Percentiles rank a stretch among this genome's conserved stretches.
Conservation (phyloP, 2,888 invertebrate genomes). For the Philaethria dido region DNA sequence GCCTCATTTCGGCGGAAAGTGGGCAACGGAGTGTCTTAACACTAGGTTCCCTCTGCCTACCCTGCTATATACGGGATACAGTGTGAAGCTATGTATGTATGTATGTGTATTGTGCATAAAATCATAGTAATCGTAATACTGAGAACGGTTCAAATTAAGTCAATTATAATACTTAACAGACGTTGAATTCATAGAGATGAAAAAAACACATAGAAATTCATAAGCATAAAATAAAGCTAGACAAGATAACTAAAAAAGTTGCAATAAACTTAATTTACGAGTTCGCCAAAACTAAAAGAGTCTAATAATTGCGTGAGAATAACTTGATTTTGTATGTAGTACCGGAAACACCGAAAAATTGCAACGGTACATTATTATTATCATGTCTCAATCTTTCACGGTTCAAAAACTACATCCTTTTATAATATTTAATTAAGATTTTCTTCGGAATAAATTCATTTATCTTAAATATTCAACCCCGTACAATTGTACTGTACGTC, state of each 20-base stretch:
- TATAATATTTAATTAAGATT: slow-evolving; percentile 23
- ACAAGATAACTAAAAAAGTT: background rate
- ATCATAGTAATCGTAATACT: background rate
- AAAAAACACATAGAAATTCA: background rate
- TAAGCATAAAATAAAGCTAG: slow-evolving; percentile 1
- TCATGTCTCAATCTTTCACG: slow-evolving; percentile 34
- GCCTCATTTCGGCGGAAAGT: too few relatives aligned
- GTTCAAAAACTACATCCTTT: slow-evolving; percentile 32
- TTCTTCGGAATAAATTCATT: slow-evolving; percentile 1
- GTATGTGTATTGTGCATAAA: too few relatives aligned
- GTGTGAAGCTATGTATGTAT: too few relatives aligned
- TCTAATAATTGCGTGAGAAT: slow-evolving; percentile 27
- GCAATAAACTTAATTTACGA: slow-evolving; percentile 19
- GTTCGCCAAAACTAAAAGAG: slow-evolving; percentile 13
- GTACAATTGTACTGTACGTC: background rate
- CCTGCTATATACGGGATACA: too few relatives aligned
- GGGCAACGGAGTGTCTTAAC: too few relatives aligned
- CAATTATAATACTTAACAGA: background rate
- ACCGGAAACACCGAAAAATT: slow-evolving; percentile 30
- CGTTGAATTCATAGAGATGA: background rate
- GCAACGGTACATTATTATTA: slow-evolving; percentile 25
- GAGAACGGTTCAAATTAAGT: background rate
- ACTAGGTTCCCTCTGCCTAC: too few relatives aligned
- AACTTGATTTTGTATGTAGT: slow-evolving; percentile 26
- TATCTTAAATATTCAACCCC: background rate